Conservation (phyloP, 2,888 invertebrate species). For the Rhagonycha lutea region DNA sequence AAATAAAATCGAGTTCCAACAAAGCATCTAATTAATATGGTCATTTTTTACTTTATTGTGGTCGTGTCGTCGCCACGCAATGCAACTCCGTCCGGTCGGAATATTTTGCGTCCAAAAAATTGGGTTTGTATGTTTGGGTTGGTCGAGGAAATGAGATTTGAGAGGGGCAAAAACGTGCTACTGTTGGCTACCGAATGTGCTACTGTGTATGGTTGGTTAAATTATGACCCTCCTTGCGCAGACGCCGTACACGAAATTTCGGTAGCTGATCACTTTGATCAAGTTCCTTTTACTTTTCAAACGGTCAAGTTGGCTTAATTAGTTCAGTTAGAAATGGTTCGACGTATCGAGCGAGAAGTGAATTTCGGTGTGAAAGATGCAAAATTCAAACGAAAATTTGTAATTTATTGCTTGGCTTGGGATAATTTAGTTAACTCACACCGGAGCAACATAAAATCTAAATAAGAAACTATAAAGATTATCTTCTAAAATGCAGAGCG, state of each 20-base stretch:
- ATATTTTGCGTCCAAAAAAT: neutral
- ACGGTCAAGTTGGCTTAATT: neutral
- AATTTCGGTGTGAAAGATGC: neutral
- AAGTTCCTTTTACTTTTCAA: neutral
- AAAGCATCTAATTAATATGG: neutral
- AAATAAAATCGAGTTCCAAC: conserved; percentile 13
- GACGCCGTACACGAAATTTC: conserved; percentile 21
- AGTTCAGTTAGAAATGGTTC: neutral
- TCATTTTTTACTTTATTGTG: neutral
- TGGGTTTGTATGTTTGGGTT: conserved; percentile 10
- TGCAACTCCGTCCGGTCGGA: neutral
- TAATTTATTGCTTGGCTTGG: neutral
- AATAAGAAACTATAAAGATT: neutral
- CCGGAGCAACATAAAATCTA: neutral
- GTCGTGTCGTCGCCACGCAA: neutral
- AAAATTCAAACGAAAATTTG: neutral
- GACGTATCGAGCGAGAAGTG: neutral
- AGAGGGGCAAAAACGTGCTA: conserved; percentile 33
- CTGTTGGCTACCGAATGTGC: conserved; percentile 36
- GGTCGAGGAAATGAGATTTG: conserved; percentile 17
- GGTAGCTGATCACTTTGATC: conserved; percentile 8
- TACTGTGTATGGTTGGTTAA: conserved; percentile 34
- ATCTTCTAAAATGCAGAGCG: neutral
- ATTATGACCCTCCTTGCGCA: conserved; percentile 30
- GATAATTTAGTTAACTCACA: neutral